These are phyloP conservation scores for Atherinosoma microstoma DNA, from an alignment of 2,797 vertebrate genomes.

Conservation along the genomic window DNA sequence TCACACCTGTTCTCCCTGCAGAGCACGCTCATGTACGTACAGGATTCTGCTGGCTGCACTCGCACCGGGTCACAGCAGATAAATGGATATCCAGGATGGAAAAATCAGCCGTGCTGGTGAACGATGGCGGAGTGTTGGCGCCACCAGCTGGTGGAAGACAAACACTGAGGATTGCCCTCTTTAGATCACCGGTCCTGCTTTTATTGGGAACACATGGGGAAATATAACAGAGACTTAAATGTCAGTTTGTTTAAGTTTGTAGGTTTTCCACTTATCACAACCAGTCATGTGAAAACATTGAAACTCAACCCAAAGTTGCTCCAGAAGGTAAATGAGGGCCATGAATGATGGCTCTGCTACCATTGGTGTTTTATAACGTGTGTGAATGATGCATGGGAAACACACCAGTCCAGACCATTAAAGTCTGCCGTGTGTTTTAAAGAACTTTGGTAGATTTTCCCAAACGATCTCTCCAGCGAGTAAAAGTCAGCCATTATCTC, in stretches of 20 bases:
- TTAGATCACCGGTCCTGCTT: no score
- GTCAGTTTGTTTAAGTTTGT: no score
- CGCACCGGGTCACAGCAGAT: constrained; percentile 37
- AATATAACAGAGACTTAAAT: background rate
- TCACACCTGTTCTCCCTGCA: constrained; percentile 34
- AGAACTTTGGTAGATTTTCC: no score
- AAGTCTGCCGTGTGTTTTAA: no score
- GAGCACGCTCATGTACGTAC: background rate
- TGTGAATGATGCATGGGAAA: no score
- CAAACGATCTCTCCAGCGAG: no score
- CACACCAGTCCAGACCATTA: no score
- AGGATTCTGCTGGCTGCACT: constrained; percentile 13
- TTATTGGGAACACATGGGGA: background rate
- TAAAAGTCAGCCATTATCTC: no score
- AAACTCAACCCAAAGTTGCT: no score
- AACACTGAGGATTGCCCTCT: background rate
- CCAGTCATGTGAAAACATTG: no score
- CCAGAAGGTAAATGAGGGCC: background rate
- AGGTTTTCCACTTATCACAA: no score
- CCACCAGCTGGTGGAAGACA: constrained; percentile 55
- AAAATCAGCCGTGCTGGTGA: background rate
- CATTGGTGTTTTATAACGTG: background rate
- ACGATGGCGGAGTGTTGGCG: constrained; percentile 39
- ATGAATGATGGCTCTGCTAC: background rate
- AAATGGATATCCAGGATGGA: constrained; percentile 33